Conservation (phyloP, 2,113 vertebrate genomes). For the Monopterus albus region DNA sequence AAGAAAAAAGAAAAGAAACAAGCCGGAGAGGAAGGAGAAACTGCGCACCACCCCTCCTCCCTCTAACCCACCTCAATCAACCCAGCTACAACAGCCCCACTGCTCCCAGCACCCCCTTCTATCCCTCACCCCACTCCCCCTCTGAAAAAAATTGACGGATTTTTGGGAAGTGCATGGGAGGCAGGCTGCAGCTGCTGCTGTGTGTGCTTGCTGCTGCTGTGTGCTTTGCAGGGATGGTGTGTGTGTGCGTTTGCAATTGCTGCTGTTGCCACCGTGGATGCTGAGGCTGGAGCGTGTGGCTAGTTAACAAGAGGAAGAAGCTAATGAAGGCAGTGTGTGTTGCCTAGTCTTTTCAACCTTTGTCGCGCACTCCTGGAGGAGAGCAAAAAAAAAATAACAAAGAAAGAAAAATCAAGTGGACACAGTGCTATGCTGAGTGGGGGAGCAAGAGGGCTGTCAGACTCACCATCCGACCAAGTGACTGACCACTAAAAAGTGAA, state of each 20-base stretch:
- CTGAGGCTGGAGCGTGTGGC: constrained; percentile 76
- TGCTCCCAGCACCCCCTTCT: constrained; percentile 61
- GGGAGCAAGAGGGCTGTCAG: constrained; percentile 54
- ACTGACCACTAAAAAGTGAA: constrained; percentile 78
- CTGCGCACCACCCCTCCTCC: constrained; percentile 70
- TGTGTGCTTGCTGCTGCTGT: constrained; percentile 70
- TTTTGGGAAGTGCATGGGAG: constrained; percentile 81
- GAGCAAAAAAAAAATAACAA: constrained; percentile 17
- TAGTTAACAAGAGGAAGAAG: constrained; percentile 74
- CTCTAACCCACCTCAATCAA: constrained; percentile 64
- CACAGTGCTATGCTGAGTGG: constrained; percentile 48
- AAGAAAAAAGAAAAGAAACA: constrained; percentile 63
- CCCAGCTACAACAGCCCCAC: constrained; percentile 69
- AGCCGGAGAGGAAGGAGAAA: constrained; percentile 68
- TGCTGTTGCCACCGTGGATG: constrained; percentile 62
- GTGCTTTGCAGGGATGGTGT: constrained; percentile 70
- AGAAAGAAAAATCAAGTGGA: constrained; percentile 68
- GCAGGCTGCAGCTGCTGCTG: constrained; percentile 82
- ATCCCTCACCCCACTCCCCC: constrained; percentile 65
- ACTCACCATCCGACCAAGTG: constrained; percentile 67
- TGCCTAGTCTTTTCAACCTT: constrained; percentile 61
- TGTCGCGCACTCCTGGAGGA: constrained; percentile 34
- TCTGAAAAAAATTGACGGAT: constrained; percentile 85
- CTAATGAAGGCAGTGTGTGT: constrained; percentile 74
- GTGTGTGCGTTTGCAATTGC: constrained; percentile 56